A percentile compares a stretch with the other conserved stretches of the same genome.
phyloP scores from a whole-genome alignment of 2,113 vertebrate species.

The Riparia riparia region DNA sequence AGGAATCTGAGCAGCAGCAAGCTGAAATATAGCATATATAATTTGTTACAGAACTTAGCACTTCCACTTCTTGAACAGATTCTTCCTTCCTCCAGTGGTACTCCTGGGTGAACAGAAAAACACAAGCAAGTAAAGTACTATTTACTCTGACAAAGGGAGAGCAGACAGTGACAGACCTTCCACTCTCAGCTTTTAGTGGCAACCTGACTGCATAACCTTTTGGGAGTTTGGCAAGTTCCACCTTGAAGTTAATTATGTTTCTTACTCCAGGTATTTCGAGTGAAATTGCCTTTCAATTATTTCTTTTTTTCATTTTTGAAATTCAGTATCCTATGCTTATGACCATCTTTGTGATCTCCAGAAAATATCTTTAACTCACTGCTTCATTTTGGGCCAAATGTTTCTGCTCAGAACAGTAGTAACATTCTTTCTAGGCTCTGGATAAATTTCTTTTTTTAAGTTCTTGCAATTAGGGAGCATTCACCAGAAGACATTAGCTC shows the following conservation, averaged over 20 bases:
- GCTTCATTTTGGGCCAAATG: background rate
- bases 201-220: background rate
- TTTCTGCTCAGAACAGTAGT: background rate
- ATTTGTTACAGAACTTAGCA: conserved; percentile 30
- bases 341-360: background rate
- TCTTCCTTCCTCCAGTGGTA: background rate
- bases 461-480: background rate
- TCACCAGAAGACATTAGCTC: background rate
- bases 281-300: background rate
- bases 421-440: background rate
- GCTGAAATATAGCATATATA: background rate
- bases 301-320: background rate
- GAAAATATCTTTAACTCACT: background rate
- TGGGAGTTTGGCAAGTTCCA: background rate
- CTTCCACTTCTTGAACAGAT: background rate
- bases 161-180: background rate
- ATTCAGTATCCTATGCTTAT: background rate
- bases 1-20: conserved; percentile 21
- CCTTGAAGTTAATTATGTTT: background rate
- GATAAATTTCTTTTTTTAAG: background rate
- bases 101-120: background rate
- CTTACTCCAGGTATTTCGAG: background rate
- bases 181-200: background rate
- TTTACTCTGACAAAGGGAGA: background rate
- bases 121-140: background rate